Conservation (phyloP, 1,140 invertebrate genomes). For the Paraescarpia echinospica region DNA sequence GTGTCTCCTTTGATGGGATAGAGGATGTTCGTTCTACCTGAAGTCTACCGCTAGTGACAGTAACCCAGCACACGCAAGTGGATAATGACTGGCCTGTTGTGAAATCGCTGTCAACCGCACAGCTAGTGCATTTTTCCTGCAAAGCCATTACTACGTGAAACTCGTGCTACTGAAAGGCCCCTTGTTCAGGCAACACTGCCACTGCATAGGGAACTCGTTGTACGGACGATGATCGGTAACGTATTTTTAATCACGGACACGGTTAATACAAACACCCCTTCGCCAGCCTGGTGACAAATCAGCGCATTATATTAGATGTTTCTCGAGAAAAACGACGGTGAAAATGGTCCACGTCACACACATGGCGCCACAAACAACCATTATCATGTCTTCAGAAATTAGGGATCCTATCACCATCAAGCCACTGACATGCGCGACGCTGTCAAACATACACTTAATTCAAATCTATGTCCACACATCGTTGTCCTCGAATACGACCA, state of each 20-base stretch:
- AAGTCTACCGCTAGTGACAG: background rate
- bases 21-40: background rate
- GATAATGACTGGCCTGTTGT: background rate
- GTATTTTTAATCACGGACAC: background rate
- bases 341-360: background rate
- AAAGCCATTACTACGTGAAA: background rate
- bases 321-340: background rate
- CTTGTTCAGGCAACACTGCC: background rate
- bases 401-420: background rate
- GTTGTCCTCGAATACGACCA: background rate
- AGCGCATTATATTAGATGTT: background rate
- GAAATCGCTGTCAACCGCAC: background rate
- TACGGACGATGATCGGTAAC: background rate
- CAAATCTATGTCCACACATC: background rate
- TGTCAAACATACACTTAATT: background rate
- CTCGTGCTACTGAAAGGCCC: background rate
- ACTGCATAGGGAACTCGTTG: background rate
- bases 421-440: background rate
- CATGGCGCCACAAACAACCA: background rate
- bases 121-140: background rate
- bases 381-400: too few species aligned
- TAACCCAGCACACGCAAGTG: background rate
- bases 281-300: background rate
- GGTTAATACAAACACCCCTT: background rate
- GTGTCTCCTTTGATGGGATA: background rate